A percentile compares a stretch with the other conserved stretches of the same genome.
These are phyloP conservation scores for Ancistrus triradiatus DNA, from an alignment of 2,113 vertebrate species.

Conservation along the genomic window DNA sequence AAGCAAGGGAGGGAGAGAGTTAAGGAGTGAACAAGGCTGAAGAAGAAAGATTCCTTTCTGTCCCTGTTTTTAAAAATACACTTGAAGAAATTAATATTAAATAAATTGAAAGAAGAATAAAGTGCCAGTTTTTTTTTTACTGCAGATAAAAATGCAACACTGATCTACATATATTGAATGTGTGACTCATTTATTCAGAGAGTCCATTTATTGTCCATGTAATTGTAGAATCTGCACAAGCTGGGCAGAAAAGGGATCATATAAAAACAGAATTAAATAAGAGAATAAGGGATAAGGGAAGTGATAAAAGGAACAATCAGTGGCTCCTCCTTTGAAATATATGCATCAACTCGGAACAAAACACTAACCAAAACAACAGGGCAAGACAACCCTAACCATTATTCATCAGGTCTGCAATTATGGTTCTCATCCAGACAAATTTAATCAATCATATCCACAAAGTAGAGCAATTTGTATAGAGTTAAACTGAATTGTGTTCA, in stretches of 20 bases:
- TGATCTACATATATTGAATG: constrained; percentile 67
- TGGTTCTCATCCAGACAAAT: too few relatives aligned
- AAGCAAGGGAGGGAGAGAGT: constrained; percentile 9
- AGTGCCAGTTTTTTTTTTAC: constrained; percentile 62
- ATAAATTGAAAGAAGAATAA: constrained; percentile 59
- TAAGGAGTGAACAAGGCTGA: neutral
- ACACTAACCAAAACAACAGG: constrained; percentile 49
- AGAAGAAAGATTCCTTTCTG: too few relatives aligned
- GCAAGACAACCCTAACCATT: constrained; percentile 43
- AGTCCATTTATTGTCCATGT: constrained; percentile 26
- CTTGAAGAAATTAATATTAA: constrained; percentile 60
- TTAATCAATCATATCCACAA: too few relatives aligned
- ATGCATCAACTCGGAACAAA: constrained; percentile 51
- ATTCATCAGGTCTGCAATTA: constrained; percentile 46
- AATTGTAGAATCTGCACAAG: constrained; percentile 45
- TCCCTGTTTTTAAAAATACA: constrained; percentile 41
- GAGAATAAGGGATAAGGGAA: too few relatives aligned
- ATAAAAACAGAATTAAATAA: neutral
- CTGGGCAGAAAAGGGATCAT: neutral
- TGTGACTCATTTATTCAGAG: constrained; percentile 71
- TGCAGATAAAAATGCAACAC: constrained; percentile 63
- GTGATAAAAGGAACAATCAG: constrained; percentile 55
- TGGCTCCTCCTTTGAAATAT: constrained; percentile 42
- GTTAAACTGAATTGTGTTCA: too few relatives aligned
- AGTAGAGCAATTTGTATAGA: too few relatives aligned